Evolutionary conservation across 2,797 vertebrate genomes (phyloP), one percentile per base, ranked within the genome.

Genomic region (Protonibea diacanthus): DNA sequence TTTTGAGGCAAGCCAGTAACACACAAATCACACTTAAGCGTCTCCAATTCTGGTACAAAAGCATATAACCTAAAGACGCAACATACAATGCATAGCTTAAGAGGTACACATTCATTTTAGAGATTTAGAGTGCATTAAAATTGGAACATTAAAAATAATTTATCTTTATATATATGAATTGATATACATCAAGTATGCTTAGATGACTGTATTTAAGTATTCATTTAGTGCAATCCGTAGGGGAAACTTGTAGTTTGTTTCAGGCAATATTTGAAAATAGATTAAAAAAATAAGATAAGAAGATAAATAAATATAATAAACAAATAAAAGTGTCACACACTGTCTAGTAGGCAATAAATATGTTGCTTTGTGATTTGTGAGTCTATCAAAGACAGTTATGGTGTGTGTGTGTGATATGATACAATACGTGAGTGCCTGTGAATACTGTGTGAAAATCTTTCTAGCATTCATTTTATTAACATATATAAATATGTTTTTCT

Each of bases 301-400:
- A 33, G 51, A 38, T 12, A 44, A 66, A 42, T n/a, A n/a, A n/a
- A n/a, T n/a, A n/a, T n/a, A 6, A 55, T 61, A 55, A 61, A 17
- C 14, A 9, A 18, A 51, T 13, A 68, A 48, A 49, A 48, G 14
- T 74, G 25, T 18, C 45, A 52, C 55, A 57, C 48, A 63, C 51
- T 55, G 20, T 40, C 55, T 55, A 44, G 42, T 42, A 27, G 68
- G 60, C 56, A 76, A 76, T 81, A 56, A 61, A 78, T 38, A 38
- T 83, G 20, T 47, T 45, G 52, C 59, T 79, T 57, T 77, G 55
- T 71, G 59, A 79, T 85, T 76, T 88, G 52, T 67, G 44, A 62
- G 40, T 57, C 38, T 57, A 44, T 66, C 52, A 71, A 53, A 72
- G 29, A 78, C 18, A 65, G 57, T 45, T 75, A 67, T 59, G 23